Conservation (phyloP, 2,113 vertebrate species). For the Mugil cephalus region DNA sequence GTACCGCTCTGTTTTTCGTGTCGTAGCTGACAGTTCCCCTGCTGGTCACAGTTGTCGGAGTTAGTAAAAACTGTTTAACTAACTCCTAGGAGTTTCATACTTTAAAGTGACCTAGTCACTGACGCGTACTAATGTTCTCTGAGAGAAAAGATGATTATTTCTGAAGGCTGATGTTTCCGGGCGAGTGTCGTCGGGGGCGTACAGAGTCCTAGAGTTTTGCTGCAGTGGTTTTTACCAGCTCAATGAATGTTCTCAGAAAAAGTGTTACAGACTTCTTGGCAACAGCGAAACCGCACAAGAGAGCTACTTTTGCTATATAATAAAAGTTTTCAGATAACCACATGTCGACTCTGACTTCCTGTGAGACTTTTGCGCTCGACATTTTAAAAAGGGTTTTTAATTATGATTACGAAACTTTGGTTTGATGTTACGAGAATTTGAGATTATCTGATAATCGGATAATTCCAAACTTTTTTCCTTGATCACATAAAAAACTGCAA, state of each 20-base stretch:
- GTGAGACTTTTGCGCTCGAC: too few species aligned
- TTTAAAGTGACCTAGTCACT: slow-evolving; percentile 97
- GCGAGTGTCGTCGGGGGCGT: slow-evolving; percentile 81
- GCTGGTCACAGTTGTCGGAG: slow-evolving; percentile 80
- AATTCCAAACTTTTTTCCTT: not conserved
- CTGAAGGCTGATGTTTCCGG: slow-evolving; percentile 64
- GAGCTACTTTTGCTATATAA: slow-evolving; percentile 95
- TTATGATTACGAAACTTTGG: too few species aligned
- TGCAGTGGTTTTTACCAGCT: slow-evolving; percentile 66
- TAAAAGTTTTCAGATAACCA: slow-evolving; percentile 91
- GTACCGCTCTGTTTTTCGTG: slow-evolving; percentile 69
- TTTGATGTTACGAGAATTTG: not conserved
- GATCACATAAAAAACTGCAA: not conserved
- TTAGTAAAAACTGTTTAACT: slow-evolving; percentile 92
- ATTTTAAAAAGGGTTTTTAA: too few species aligned
- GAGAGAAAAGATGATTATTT: slow-evolving; percentile 96
- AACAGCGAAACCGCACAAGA: slow-evolving; percentile 87
- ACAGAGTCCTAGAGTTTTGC: slow-evolving; percentile 71
- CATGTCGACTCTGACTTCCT: slow-evolving; percentile 33
- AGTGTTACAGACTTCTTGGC: slow-evolving; percentile 80
- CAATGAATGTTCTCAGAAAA: slow-evolving; percentile 71
- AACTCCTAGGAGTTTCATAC: slow-evolving; percentile 99
- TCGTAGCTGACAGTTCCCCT: slow-evolving; percentile 63
- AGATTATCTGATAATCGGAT: not conserved
- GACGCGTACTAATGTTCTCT: slow-evolving; percentile 98